phyloP scores from a whole-genome alignment of 2,888 invertebrate species.

The Danaus chrysippus region DNA sequence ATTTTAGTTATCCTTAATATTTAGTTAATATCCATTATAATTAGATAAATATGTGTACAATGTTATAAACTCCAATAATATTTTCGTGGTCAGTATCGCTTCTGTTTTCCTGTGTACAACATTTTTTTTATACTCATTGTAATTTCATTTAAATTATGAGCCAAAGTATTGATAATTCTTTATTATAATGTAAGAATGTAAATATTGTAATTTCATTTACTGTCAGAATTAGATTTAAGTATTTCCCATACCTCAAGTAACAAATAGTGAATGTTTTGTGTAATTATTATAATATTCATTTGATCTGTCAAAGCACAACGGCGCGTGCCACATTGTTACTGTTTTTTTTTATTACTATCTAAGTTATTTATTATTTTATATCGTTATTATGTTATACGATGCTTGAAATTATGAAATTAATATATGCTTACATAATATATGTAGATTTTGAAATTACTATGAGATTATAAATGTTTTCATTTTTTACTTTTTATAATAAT shows the following conservation, averaged over 20 bases:
- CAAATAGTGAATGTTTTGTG: constrained; percentile 37
- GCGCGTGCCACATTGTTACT: constrained; percentile 44
- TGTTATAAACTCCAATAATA: constrained; percentile 38
- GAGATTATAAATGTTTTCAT: constrained; percentile 70
- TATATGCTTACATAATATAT: constrained; percentile 36
- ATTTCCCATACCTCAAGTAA: constrained; percentile 63
- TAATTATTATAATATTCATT: constrained; percentile 29
- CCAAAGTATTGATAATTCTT: constrained; percentile 64
- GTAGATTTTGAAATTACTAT: constrained; percentile 71
- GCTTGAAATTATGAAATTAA: constrained; percentile 38
- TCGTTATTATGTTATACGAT: constrained; percentile 30
- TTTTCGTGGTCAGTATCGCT: constrained; percentile 51
- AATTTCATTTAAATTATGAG: constrained; percentile 55
- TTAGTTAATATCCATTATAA: constrained; percentile 51
- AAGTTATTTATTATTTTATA: constrained; percentile 50
- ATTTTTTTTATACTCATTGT: constrained; percentile 66
- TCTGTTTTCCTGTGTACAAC: constrained; percentile 39
- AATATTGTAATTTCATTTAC: constrained; percentile 50
- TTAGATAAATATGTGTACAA: constrained; percentile 64
- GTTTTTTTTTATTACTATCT: constrained; percentile 51
- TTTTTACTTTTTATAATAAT: constrained; percentile 65
- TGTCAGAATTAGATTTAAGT: constrained; percentile 59
- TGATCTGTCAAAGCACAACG: constrained; percentile 52
- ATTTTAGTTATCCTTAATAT: constrained; percentile 53
- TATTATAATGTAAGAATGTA: constrained; percentile 56